Conservation (phyloP, 2,113 vertebrate genomes). For the Puffinus mauretanicus region DNA sequence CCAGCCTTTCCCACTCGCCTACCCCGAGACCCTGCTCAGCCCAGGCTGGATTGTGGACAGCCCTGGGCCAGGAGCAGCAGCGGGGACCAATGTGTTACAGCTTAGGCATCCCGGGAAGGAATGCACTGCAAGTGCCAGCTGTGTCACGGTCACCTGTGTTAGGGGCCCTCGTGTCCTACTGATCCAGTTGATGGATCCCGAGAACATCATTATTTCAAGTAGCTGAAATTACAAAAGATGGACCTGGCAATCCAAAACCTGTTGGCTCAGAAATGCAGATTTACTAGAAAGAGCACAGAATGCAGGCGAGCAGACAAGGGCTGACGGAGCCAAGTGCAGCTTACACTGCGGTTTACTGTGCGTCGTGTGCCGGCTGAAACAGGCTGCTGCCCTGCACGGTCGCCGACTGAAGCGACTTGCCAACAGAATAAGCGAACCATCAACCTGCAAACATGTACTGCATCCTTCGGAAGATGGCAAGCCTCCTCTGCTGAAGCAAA, state of each 20-base stretch:
- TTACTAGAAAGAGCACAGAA: not conserved
- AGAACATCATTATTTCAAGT: not conserved
- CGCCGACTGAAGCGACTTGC: fast-evolving
- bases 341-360: fast-evolving
- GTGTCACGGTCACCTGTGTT: not conserved
- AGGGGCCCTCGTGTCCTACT: not conserved
- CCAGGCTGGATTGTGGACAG: not conserved
- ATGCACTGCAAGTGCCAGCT: not conserved
- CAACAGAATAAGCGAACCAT: not conserved
- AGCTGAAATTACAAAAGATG: not conserved
- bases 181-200: not conserved
- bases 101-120: not conserved
- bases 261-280: not conserved
- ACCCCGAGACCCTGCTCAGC: not conserved
- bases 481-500: not conserved
- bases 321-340: not conserved
- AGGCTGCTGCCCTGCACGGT: not conserved
- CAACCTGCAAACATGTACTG: not conserved
- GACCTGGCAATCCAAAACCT: not conserved
- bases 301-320: not conserved
- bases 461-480: not conserved
- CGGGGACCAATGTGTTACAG: fast-evolving
- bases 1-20: not conserved
- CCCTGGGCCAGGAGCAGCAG: not conserved
- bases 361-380: not conserved